These are phyloP conservation scores for Dascyllus trimaculatus DNA, from an alignment of 2,113 vertebrate genomes.

Conservation along the genomic window DNA sequence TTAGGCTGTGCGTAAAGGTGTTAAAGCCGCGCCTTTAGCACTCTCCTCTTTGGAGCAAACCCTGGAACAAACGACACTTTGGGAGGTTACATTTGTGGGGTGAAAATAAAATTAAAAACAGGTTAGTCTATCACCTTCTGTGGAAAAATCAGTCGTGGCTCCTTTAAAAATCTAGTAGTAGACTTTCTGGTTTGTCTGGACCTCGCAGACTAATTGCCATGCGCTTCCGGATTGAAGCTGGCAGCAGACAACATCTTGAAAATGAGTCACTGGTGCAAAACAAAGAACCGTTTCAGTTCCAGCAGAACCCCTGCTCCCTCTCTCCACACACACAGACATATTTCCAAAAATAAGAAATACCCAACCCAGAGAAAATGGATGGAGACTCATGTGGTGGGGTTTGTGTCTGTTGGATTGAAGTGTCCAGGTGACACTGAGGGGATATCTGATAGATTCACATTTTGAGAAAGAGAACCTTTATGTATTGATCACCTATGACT, in stretches of 20 bases:
- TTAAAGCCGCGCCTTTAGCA: not conserved
- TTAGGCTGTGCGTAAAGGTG: constrained; percentile 53
- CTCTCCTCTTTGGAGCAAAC: constrained; percentile 9
- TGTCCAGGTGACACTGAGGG: not conserved
- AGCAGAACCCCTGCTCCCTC: constrained; percentile 30
- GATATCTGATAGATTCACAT: not conserved
- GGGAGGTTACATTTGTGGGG: not conserved
- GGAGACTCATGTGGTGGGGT: constrained; percentile 11
- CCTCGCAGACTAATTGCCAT: constrained; percentile 96
- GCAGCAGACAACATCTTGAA: constrained; percentile 99
- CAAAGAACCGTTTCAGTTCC: constrained; percentile 95
- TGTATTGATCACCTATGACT: not conserved
- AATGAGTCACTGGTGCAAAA: constrained; percentile 97
- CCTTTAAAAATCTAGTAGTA: constrained; percentile 86
- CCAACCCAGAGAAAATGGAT: constrained; percentile 19
- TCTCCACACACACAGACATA: constrained; percentile 20
- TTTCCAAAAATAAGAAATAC: constrained; percentile 39
- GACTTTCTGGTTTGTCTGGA: constrained; percentile 97
- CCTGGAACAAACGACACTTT: not conserved
- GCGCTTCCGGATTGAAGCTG: constrained; percentile 99
- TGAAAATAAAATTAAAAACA: not conserved
- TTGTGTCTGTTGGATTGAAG: constrained; percentile 24
- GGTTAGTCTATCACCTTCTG: constrained; percentile 11
- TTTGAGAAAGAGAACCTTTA: constrained; percentile 1
- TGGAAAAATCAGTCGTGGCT: constrained; percentile 61